Base-by-base conservation (phyloP, 2,113 vertebrate genomes). In the Phodopus roborovskii region DNA sequence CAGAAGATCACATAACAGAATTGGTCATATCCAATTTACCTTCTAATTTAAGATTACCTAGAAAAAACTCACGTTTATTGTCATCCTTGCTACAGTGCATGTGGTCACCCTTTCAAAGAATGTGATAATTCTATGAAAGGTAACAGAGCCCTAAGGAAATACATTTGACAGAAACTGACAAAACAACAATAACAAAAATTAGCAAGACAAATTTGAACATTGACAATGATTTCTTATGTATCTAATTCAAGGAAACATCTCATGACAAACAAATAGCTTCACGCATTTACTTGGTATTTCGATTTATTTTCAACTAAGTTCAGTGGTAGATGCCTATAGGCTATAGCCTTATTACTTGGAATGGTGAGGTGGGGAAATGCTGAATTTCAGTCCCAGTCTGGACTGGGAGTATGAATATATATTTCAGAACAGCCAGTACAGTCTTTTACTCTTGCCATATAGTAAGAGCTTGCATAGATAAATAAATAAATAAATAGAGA, bases 1-100 rank as follows among this genome's bases (percentile, higher is more conserved):
- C 7, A 82, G 28, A 90, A 93, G 84, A 30, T 92, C 82, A 60
- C 15, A 93, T 86, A 89, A 36, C 42, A 83, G 71, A 95, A 45
- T 53, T 93, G 20, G 90, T 8, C 12, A n/a, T 58, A 78, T 30
- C 84, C 39, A 20, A 71, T 2, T 88, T 78, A 91, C 91, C 20
- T 42, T 50, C 4, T n/a, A 91, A 82, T 79, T 30, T 95, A 45
- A 12, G 33, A 71, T 78, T 83, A 85, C 17, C 12, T 90, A 78
- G 30, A 48, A 73, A 88, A 42, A 19, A 79, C 94, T 84, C 78
- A 83, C 1, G 1, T 50, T 93, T 28, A 90, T 86, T 92, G 94
- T 91, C 42, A 58, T 45, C 7, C 2, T 88, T 94, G 42, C 10
- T 58, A 92, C 5, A 83, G 50, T 56, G 68, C 16, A 85, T 5